A percentile compares a stretch with the other conserved stretches of the same genome.
Conservation (phyloP, 2,113 vertebrate genomes). For the Ageneiosus marmoratus region DNA sequence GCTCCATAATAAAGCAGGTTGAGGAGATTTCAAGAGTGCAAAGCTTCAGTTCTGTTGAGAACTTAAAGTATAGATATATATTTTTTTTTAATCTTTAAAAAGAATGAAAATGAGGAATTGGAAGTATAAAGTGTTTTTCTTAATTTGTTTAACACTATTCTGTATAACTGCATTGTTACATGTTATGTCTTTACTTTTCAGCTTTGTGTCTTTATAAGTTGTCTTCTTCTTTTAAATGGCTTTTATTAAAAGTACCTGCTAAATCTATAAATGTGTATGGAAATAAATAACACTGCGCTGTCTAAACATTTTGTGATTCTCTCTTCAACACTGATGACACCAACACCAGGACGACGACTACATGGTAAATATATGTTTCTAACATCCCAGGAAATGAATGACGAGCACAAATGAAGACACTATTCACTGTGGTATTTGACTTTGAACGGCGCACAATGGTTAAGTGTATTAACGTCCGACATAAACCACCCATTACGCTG, state of each 20-base stretch:
- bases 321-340: background rate
- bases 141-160: background rate
- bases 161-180: background rate
- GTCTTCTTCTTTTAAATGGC: background rate
- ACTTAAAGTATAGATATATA: no score
- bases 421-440: conserved; percentile 12
- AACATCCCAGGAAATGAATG: conserved; percentile 17
- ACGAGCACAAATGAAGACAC: conserved; percentile 32
- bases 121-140: background rate
- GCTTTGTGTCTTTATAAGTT: background rate
- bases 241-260: background rate
- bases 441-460: conserved; percentile 34
- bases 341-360: conserved; percentile 8
- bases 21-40: background rate
- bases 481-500: conserved; percentile 65
- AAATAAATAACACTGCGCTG: background rate
- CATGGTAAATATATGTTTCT: conserved; percentile 31
- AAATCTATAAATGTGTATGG: background rate
- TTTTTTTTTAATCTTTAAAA: no score
- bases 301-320: conserved; percentile 9
- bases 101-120: background rate
- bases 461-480: conserved; percentile 38
- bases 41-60: background rate
- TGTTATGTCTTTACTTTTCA: background rate
- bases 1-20: background rate